A percentile compares a stretch with the other conserved stretches of the same genome.
Conservation (phyloP, 2,888 invertebrate genomes). For the Mesorhabditis sp. region DNA sequence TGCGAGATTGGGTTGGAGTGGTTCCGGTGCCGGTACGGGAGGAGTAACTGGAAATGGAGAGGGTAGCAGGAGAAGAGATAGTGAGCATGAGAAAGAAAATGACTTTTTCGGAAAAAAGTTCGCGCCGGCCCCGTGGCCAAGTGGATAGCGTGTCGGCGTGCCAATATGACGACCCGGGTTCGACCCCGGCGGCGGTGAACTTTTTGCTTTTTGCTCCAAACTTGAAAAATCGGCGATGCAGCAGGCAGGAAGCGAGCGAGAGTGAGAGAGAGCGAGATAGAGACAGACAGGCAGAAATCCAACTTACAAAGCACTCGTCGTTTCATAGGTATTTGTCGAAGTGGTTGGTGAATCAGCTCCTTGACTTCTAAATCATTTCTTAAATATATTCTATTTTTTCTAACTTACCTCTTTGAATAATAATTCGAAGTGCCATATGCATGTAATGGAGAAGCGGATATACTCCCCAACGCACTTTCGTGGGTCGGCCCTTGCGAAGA, state of each 20-base stretch:
- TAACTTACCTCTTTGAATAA: not conserved
- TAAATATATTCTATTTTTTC: not conserved
- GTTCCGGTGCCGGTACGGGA: not conserved
- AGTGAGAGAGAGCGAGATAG: too few relatives aligned
- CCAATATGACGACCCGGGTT: too few relatives aligned
- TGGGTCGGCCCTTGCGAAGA: not conserved
- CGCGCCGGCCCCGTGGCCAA: too few relatives aligned
- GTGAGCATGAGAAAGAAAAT: too few relatives aligned
- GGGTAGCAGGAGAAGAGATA: too few relatives aligned
- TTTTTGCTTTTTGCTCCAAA: too few relatives aligned
- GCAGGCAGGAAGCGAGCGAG: too few relatives aligned
- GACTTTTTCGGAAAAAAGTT: too few relatives aligned
- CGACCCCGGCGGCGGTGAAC: too few relatives aligned
- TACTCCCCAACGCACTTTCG: not conserved
- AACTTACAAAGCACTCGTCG: not conserved
- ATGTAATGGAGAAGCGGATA: not conserved
- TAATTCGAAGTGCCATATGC: constrained; percentile 2
- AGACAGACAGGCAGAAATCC: too few relatives aligned
- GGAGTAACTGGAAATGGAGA: not conserved
- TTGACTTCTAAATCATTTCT: not conserved
- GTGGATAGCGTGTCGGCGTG: too few relatives aligned
- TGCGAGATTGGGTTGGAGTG: not conserved
- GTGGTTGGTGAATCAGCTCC: not conserved
- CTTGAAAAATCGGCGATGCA: too few relatives aligned
- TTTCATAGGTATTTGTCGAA: not conserved